Evolutionary conservation across 2,888 invertebrate species (phyloP), one percentile per base, ranked within the genome.

Genomic region (Teinopalpus imperialis): DNA sequence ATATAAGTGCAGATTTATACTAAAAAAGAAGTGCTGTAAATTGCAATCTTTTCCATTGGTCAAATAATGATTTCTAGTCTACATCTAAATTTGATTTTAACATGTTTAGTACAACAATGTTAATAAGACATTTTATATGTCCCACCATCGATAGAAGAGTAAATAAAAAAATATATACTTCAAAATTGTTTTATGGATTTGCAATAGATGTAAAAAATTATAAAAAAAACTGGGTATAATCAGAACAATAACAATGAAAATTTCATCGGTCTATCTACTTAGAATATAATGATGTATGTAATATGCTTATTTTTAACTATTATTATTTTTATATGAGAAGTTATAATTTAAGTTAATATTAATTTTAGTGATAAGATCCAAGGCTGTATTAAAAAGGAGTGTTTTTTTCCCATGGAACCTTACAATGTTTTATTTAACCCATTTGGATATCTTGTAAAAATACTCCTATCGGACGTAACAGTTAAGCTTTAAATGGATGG

Each of bases 361-460:
- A 81, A 78, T 80, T 82, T 73, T 83, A 85, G 80, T 60, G 58
- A 57, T 87, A 87, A 86, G 82, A 73, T 82, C 80, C 85, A 87
- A 86, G 88, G 87, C 88, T 88, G 88, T 88, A 87, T 86, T 85
- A 82, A 70, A n/a, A n/a, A 67, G 65, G 64, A 81, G 81, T 79
- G 81, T 83, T 73, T 85, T 81, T 80, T 76, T 78, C 70, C 63
- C 66, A 69, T 63, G 64, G 55, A 65, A 67, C 59, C 65, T 68
- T 61, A 60, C 57, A 51, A 48, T 56, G 53, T 58, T 61, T 72
- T 66, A 66, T 69, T 73, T 72, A 61, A 61, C 61, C 44, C 56
- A 56, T 64, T 74, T 56, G 54, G 53, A 57, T 63, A 64, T 69
- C 70, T 70, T 70, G 75, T 69, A 72, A 79, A 39, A 76, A 81